Evolutionary conservation across 2,113 vertebrate species (phyloP), one percentile per base, ranked within the genome.

Genomic region (Leptodactylus fuscus): DNA sequence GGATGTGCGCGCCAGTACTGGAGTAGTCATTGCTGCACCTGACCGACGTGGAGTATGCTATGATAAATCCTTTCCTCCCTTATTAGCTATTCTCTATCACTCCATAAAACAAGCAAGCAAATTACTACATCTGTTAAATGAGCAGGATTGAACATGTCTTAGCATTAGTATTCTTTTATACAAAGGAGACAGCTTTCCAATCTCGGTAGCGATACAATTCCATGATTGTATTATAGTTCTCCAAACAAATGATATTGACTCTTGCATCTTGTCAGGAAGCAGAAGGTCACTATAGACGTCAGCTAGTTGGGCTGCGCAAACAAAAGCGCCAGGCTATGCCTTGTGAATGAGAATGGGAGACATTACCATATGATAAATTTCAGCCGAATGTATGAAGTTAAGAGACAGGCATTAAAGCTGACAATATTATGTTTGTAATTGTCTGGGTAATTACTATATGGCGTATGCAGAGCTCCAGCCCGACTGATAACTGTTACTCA

Each of bases 201-300:
- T 85, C 75, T 69, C 74, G 16, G 46, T 80, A 65, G 76, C 55
- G 83, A 85, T 85, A 85, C 83, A 85, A 85, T 85, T 78, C 83
- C 71, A 36, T 85, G 83, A 85, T 85, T 85, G 83, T 85, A 85
- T 85, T 85, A 85, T 85, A 85, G 83, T 85, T 85, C 83, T 85
- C 76, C 76, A 85, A 85, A 85, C 83, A 85, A 85, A 85, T 85
- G 83, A 65, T 85, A 85, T 85, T 85, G 83, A 85, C 83, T 85
- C 60, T 85, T 85, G 83, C 83, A 80, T 85, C 83, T 85, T 70
- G 83, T 85, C 83, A 85, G 83, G 83, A 85, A 85, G 83, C 76
- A 85, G 83, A 85, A 85, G 83, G 83, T 85, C 83, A 85, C 48
- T 22, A 80, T 77, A 85, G 83, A 85, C 83, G 83, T 85, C 83